Conservation (phyloP, 2,113 vertebrate genomes). For the Papio anubis region DNA sequence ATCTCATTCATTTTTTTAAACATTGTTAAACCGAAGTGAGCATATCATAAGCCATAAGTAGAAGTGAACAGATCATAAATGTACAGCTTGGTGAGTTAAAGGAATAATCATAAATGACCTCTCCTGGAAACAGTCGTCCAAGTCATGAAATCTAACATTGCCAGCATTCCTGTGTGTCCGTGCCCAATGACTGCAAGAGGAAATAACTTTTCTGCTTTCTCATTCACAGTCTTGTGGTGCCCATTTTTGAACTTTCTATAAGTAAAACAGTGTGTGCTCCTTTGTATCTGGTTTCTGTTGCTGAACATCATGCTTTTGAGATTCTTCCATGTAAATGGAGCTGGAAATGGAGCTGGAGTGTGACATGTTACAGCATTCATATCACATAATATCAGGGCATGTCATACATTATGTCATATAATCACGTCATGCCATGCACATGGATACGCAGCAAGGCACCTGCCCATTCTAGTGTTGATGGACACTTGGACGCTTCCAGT, state of each 20-base stretch:
- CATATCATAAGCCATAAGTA: neutral
- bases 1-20: neutral
- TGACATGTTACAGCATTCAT: neutral
- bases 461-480: neutral
- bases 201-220: rapidly evolving
- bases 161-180: rapidly evolving
- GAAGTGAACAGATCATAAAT: neutral
- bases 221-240: no score
- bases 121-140: neutral
- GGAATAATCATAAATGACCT: neutral
- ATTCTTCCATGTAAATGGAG: neutral
- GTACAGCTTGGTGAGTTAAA: neutral
- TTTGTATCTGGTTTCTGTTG: no score
- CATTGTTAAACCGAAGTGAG: neutral
- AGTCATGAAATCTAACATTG: neutral
- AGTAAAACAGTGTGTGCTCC: rapidly evolving
- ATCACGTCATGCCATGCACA: rapidly evolving
- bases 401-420: rapidly evolving
- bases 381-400: neutral
- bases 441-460: neutral
- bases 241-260: neutral
- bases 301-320: neutral
- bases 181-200: neutral
- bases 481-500: neutral
- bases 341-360: rapidly evolving